Conservation (phyloP, 2,113 vertebrate species). For the Tyto alba region DNA sequence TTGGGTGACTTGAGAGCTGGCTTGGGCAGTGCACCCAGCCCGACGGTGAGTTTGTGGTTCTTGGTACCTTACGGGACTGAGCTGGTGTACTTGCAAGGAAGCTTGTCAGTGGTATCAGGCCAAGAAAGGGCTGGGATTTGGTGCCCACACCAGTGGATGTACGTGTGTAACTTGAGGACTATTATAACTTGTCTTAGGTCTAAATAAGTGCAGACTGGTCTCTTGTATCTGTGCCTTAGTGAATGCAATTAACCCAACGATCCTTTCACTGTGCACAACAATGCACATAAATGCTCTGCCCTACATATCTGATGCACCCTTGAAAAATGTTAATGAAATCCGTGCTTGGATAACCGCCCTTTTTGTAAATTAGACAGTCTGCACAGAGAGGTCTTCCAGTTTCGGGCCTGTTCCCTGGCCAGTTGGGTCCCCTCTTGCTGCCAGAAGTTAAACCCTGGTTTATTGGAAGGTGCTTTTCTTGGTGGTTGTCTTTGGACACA, state of each 20-base stretch:
- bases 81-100: background rate
- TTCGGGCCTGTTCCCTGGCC: background rate
- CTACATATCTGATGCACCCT: background rate
- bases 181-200: background rate
- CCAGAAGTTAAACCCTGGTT: background rate
- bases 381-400: background rate
- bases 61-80: background rate
- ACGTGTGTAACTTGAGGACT: background rate
- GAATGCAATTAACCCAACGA: background rate
- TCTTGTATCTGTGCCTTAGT: accelerated
- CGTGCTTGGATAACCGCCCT: background rate
- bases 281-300: background rate
- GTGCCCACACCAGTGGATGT: accelerated
- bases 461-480: background rate
- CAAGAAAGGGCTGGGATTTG: background rate
- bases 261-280: background rate
- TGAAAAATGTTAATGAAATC: slow-evolving; percentile 20
- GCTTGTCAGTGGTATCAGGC: background rate
- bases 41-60: background rate
- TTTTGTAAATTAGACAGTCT: background rate
- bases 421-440: background rate
- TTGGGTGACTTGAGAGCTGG: background rate
- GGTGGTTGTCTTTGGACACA: accelerated
- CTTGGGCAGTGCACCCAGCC: accelerated
- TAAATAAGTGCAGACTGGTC: background rate